A percentile compares a stretch with the other conserved stretches of the same genome.
phyloP scores from a whole-genome alignment of 2,113 vertebrate genomes.

The Nymphicus hollandicus region DNA sequence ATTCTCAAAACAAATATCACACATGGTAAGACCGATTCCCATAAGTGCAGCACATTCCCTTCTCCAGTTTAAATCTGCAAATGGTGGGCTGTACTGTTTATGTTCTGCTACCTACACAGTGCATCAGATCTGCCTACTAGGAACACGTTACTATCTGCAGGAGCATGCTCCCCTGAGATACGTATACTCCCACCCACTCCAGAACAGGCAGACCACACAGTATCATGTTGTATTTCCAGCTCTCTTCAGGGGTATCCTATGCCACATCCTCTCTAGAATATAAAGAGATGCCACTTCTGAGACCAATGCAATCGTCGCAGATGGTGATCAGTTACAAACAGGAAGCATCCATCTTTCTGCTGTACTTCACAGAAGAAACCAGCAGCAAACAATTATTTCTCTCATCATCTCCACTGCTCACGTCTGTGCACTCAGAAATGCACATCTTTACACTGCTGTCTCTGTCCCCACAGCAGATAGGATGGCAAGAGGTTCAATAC shows the following conservation, averaged over 20 bases:
- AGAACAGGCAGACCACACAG: background rate
- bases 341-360: background rate
- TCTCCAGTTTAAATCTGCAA: background rate
- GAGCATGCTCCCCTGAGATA: background rate
- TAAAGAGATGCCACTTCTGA: background rate
- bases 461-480: background rate
- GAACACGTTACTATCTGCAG: background rate
- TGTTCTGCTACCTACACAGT: constrained; percentile 24
- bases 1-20: background rate
- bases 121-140: background rate
- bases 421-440: no score
- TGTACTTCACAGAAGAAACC: background rate
- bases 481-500: background rate
- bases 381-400: background rate
- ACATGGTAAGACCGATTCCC: background rate
- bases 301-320: background rate
- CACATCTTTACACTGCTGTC: background rate
- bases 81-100: background rate
- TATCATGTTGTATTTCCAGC: background rate
- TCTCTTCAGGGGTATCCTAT: background rate
- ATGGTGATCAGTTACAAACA: background rate
- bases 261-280: background rate
- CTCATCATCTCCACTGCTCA: background rate
- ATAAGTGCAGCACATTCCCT: background rate
- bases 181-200: background rate